A percentile compares a stretch with the other conserved stretches of the same genome.
These are phyloP conservation scores for Moxostoma hubbsi DNA, from an alignment of 2,797 vertebrate species.

Conservation along the genomic window DNA sequence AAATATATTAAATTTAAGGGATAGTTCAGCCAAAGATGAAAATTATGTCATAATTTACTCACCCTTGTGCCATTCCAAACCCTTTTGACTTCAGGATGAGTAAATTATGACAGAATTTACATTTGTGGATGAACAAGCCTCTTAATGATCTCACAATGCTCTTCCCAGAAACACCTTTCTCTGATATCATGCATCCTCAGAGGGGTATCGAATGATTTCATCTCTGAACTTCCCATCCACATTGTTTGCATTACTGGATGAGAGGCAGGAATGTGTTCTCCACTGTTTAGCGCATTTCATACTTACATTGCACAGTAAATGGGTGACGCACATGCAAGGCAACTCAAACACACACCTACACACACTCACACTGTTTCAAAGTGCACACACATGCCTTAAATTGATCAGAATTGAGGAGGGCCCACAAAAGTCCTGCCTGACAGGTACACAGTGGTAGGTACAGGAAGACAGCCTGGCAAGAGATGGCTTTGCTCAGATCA, in stretches of 20 bases:
- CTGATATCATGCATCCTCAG: conserved; percentile 16
- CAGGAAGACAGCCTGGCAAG: conserved; percentile 52
- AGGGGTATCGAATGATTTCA: conserved; percentile 10
- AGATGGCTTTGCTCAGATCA: conserved; percentile 57
- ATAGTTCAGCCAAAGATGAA: no score
- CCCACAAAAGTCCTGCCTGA: conserved; percentile 1
- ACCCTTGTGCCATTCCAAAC: no score
- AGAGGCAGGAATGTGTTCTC: conserved; percentile 28
- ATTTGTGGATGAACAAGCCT: neutral
- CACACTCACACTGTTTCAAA: conserved; percentile 32
- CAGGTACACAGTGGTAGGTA: conserved; percentile 60
- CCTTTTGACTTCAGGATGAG: no score
- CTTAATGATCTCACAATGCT: neutral
- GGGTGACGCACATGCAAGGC: conserved; percentile 59
- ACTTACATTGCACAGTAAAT: conserved; percentile 66
- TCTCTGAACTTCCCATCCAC: neutral
- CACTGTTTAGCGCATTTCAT: conserved; percentile 49
- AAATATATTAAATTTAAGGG: neutral
- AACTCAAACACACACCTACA: conserved; percentile 32
- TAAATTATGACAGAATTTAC: no score
- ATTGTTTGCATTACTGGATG: neutral
- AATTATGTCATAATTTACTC: no score
- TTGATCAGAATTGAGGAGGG: conserved; percentile 5
- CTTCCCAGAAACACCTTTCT: conserved; percentile 12
- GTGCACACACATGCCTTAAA: conserved; percentile 28